Base-by-base conservation (phyloP, 2,113 vertebrate species). In the Neodontobutis hainanensis region DNA sequence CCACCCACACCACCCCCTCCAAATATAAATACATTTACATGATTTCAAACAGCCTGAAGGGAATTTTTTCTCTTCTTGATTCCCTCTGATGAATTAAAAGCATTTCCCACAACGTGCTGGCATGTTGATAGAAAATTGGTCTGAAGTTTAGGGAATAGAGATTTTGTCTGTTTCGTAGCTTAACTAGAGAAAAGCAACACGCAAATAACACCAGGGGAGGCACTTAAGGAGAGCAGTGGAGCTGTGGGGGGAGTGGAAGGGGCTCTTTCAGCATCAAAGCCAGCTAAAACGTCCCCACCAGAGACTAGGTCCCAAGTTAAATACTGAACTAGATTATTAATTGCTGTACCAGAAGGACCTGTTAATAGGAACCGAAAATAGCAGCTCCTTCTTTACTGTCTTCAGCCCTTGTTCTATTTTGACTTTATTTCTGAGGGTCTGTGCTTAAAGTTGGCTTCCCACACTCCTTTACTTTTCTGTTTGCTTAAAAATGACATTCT, bases 321-420 rank as follows among this genome's bases (percentile, higher is more conserved):
- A 90, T 81, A 87, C 87, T 91, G 86, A 92, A 88, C 86, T 81
- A 89, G 85, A 88, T 92, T 89, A 92, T 92, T 91, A 91, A 92
- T 87, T 88, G 87, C 89, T 87, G 78, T 68, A 84, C 87, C 88
- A 91, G 85, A 42, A 90, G 89, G 91, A 91, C 84, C 85, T 86
- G 85, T 92, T 92, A 91, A 92, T 90, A 92, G 86, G 82, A 83
- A 77, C 77, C 77, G 61, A 76, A 75, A 93, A 91, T 90, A 90
- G 85, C 68, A 69, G 65, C 53, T 68, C 48, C 78, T 68, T 67
- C 42, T 51, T 69, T 49, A 81, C 61, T 58, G 46, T 79, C 73
- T 80, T 66, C 73, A 55, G 43, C 65, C 81, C 62, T 68, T 59
- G 55, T 80, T 61, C 77, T 75, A 42, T 77, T 74, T 85, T 62